These are phyloP conservation scores for Ichneumoninae sp. DNA, from an alignment of 2,888 invertebrate species.

Conservation along the genomic window DNA sequence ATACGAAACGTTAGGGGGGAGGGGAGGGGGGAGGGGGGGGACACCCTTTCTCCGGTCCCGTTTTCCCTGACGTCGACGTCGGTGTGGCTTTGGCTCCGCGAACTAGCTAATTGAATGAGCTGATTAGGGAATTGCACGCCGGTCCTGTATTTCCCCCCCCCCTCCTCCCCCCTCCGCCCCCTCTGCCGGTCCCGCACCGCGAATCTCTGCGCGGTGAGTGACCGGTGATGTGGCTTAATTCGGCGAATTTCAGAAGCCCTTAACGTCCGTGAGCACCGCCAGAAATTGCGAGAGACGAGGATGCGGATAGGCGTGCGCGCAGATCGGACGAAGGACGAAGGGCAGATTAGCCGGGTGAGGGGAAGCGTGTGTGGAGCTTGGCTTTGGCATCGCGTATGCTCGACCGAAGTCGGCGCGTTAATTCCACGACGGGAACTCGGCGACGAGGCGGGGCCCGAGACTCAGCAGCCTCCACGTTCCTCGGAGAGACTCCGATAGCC, in stretches of 20 bases:
- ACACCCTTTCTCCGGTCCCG: slow-evolving; percentile 48
- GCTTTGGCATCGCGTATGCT: background rate
- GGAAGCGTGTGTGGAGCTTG: slow-evolving; percentile 16
- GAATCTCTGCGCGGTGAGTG: slow-evolving; percentile 58
- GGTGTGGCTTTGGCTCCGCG: slow-evolving; percentile 52
- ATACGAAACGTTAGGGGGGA: slow-evolving; percentile 12
- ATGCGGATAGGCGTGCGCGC: background rate
- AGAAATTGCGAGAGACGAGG: slow-evolving; percentile 28
- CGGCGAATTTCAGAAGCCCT: slow-evolving; percentile 52
- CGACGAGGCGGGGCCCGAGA: background rate
- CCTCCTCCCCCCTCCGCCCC: background rate
- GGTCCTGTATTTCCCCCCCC: background rate
- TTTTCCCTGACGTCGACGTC: slow-evolving; percentile 54
- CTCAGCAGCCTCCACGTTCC: background rate
- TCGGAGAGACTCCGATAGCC: background rate
- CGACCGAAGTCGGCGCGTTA: slow-evolving; percentile 11
- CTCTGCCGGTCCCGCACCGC: background rate
- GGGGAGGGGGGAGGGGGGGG: background rate
- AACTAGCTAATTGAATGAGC: slow-evolving; percentile 69
- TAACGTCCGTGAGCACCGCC: background rate
- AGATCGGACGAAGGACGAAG: slow-evolving; percentile 8
- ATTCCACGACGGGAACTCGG: background rate
- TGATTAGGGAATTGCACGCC: slow-evolving; percentile 66
- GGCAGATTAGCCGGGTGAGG: background rate
- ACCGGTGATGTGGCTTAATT: slow-evolving; percentile 64